Conservation (phyloP, 2,113 vertebrate genomes). For the Melanocharis versteri region DNA sequence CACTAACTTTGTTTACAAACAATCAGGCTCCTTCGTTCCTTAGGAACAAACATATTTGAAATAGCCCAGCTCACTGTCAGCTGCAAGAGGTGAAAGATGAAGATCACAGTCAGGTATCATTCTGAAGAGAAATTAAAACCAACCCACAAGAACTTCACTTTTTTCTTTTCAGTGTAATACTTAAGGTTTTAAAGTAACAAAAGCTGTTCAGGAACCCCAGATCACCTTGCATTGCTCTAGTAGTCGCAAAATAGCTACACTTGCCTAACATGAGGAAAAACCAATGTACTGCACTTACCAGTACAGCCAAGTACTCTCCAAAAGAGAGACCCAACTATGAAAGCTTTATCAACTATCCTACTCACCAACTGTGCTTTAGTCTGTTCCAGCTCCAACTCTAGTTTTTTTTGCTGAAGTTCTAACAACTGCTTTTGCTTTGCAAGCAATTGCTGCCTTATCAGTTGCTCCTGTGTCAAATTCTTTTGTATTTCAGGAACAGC, state of each 20-base stretch:
- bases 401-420: constrained; percentile 98
- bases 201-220: not conserved
- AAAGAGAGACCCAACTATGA: not conserved
- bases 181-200: not conserved
- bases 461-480: constrained; percentile 92
- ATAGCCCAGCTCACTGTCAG: not conserved
- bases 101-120: not conserved
- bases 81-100: not conserved
- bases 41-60: not conserved
- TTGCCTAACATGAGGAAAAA: not conserved
- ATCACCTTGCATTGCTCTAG: not conserved
- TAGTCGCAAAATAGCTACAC: not conserved
- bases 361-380: constrained; percentile 97
- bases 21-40: not conserved
- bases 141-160: rapidly evolving
- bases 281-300: not conserved
- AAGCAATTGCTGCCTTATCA: constrained; percentile 94
- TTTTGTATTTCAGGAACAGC: constrained; percentile 80
- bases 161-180: not conserved
- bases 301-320: not conserved
- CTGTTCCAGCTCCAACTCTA: constrained; percentile 97
- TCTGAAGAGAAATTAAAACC: not conserved
- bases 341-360: not conserved
- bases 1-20: not conserved
- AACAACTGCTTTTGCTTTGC: constrained; percentile 97